phyloP scores from a whole-genome alignment of 1,140 invertebrate genomes.

The Tetragnatha versicolor region DNA sequence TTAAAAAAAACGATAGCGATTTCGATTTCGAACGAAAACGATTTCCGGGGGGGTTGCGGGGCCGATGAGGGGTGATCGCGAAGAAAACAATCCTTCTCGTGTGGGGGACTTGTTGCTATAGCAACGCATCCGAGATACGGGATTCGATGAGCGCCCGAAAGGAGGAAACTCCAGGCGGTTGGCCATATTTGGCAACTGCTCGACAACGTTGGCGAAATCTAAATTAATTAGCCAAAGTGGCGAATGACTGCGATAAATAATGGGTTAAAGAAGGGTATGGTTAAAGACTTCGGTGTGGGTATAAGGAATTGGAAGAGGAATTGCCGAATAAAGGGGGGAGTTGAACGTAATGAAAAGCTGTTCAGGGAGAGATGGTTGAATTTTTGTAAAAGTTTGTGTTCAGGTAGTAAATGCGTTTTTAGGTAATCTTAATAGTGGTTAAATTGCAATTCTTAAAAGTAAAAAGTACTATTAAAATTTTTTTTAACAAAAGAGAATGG shows the following conservation, averaged over 20 bases:
- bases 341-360: neutral
- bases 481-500: too few relatives aligned
- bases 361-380: neutral
- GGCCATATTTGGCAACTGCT: neutral
- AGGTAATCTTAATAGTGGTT: too few relatives aligned
- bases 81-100: neutral
- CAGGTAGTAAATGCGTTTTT: too few relatives aligned
- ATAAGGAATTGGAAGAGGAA: neutral
- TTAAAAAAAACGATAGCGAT: neutral
- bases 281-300: neutral
- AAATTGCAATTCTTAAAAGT: too few relatives aligned
- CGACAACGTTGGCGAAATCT: neutral
- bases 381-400: too few relatives aligned
- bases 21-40: neutral
- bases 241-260: neutral
- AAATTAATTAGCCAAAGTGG: too few relatives aligned
- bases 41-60: neutral
- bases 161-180: neutral
- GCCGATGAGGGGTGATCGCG: neutral
- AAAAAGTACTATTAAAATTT: too few relatives aligned
- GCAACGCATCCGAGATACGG: conserved; percentile 31
- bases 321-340: neutral
- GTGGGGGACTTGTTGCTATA: conserved; percentile 1
- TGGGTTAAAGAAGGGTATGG: neutral
- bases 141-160: neutral